These are phyloP conservation scores for Hemistola chrysoprasaria DNA, from an alignment of 2,888 invertebrate genomes.

Conservation along the genomic window DNA sequence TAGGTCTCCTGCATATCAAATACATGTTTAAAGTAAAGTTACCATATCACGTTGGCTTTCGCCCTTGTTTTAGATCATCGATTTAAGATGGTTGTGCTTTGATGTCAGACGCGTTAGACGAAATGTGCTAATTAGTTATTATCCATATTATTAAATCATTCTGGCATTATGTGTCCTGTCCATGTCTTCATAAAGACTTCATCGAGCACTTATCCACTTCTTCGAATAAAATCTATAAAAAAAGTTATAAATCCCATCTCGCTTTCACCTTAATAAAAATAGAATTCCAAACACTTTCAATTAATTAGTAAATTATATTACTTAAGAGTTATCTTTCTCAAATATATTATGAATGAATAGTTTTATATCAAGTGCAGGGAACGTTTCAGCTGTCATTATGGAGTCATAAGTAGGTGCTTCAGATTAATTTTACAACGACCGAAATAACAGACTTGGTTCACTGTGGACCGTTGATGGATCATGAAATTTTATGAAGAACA, in stretches of 20 bases:
- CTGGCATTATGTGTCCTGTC: too few species aligned
- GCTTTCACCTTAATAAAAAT: conserved; percentile 15
- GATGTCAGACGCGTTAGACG: too few species aligned
- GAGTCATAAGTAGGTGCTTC: conserved; percentile 38
- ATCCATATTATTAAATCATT: too few species aligned
- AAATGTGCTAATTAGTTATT: too few species aligned
- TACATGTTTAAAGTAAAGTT: too few species aligned
- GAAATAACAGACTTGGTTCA: conserved; percentile 30
- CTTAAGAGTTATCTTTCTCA: conserved; percentile 21
- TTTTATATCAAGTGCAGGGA: conserved; percentile 24
- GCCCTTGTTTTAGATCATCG: too few species aligned
- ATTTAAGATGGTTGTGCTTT: conserved; percentile 1
- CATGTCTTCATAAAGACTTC: too few species aligned
- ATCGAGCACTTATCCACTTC: too few species aligned
- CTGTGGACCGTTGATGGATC: conserved; percentile 24
- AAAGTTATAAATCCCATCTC: conserved; percentile 1
- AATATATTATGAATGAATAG: conserved; percentile 29
- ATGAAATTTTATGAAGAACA: conserved; percentile 34
- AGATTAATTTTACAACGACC: conserved; percentile 51
- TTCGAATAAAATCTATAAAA: too few species aligned
- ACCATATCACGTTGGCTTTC: too few species aligned
- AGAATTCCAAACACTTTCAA: conserved; percentile 12
- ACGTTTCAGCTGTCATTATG: conserved; percentile 36
- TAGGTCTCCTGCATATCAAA: too few species aligned
- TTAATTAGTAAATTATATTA: conserved; percentile 9